A percentile compares a stretch with the other conserved stretches of the same genome.
phyloP scores from a whole-genome alignment of 1,140 invertebrate species.

The Scaptomyza pallida region DNA sequence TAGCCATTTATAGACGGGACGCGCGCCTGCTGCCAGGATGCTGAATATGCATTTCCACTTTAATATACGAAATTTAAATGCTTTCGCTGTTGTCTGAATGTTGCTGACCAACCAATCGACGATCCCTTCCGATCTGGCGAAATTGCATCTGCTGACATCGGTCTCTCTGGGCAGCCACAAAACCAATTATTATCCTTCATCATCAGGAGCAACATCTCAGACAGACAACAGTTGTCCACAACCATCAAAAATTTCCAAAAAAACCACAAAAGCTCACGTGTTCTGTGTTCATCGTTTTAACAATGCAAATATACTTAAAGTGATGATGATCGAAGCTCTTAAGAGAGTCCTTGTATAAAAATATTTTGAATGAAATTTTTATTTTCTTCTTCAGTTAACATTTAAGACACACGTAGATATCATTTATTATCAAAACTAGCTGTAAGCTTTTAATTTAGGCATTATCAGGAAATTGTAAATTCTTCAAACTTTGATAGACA shows the following conservation, averaged over 20 bases:
- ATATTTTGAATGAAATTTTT: too few species aligned
- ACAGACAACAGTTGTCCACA: constrained; percentile 57
- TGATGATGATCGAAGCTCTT: too few species aligned
- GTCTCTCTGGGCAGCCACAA: constrained; percentile 24
- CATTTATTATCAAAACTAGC: constrained; percentile 5
- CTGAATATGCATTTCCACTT: constrained; percentile 83
- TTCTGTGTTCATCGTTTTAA: background rate
- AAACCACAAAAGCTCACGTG: constrained; percentile 10
- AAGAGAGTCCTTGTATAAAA: too few species aligned
- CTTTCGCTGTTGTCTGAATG: constrained; percentile 40
- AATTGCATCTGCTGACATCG: constrained; percentile 72
- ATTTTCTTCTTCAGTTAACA: too few species aligned
- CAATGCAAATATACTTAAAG: background rate
- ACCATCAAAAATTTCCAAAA: background rate
- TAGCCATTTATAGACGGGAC: constrained; percentile 48
- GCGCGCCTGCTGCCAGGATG: constrained; percentile 78
- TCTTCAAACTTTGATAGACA: constrained; percentile 1
- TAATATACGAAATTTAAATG: constrained; percentile 83
- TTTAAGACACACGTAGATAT: constrained; percentile 19
- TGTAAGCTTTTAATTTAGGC: background rate
- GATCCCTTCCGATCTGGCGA: constrained; percentile 73
- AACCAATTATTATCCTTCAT: constrained; percentile 69
- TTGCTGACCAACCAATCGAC: constrained; percentile 6
- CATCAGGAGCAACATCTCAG: constrained; percentile 29
- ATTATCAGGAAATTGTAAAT: constrained; percentile 20